Conservation (phyloP, 2,797 vertebrate species). For the Notoglanidium macrostoma region DNA sequence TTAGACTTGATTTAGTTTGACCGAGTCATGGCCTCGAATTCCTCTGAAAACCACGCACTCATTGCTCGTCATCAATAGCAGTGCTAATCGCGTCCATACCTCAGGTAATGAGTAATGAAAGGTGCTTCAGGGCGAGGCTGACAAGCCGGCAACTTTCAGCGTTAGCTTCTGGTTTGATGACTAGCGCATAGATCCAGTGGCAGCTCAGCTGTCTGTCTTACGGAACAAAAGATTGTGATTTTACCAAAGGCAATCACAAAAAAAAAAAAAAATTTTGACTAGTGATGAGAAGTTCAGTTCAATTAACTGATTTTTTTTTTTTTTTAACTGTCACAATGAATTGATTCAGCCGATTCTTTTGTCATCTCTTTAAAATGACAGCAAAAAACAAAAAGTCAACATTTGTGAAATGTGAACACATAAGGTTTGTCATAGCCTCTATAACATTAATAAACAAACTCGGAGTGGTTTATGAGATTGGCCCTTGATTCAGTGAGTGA, state of each 20-base stretch:
- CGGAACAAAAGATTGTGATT: neutral
- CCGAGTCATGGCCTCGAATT: conserved; percentile 28
- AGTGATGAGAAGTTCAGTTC: neutral
- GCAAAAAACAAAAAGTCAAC: neutral
- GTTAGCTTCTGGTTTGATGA: neutral
- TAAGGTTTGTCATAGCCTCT: neutral
- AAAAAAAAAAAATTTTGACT: neutral
- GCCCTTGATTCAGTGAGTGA: neutral
- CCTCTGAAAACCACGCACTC: conserved; percentile 15
- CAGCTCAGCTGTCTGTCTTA: neutral
- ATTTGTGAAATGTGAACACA: neutral
- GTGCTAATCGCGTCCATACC: neutral
- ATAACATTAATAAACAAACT: neutral
- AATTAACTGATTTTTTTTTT: neutral
- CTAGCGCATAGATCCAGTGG: neutral
- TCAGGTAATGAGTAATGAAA: neutral
- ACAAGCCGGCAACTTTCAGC: neutral
- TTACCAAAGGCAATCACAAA: neutral
- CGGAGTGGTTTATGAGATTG: neutral
- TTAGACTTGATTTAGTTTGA: conserved; percentile 40
- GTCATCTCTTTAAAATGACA: neutral
- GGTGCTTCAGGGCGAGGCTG: neutral
- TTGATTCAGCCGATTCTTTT: neutral
- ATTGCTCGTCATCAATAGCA: neutral
- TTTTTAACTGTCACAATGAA: too few species aligned